phyloP scores from a whole-genome alignment of 2,888 invertebrate species.

The Phyto melanocephala region DNA sequence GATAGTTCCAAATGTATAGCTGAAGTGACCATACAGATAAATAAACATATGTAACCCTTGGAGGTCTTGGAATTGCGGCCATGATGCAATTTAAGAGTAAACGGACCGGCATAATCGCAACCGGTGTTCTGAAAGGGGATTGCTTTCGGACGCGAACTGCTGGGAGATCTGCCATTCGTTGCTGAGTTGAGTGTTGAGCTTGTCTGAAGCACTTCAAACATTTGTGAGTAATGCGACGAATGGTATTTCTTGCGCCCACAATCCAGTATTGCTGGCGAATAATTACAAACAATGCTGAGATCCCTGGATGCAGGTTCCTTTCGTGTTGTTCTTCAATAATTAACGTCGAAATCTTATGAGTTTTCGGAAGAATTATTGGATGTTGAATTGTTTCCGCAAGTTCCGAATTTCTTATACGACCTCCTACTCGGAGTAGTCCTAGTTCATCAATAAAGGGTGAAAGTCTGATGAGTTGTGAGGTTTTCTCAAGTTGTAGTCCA shows the following conservation, averaged over 20 bases:
- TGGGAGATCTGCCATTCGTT: constrained; percentile 45
- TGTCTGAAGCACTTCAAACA: too few species aligned
- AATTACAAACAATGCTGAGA: constrained; percentile 58
- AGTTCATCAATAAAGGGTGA: constrained; percentile 39
- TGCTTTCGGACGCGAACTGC: constrained; percentile 22
- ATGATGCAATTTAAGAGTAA: not conserved
- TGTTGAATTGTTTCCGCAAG: constrained; percentile 27
- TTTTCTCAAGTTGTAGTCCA: not conserved
- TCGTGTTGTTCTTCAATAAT: constrained; percentile 38
- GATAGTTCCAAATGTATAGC: constrained; percentile 39
- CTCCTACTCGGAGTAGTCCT: constrained; percentile 41
- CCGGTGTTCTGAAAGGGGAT: constrained; percentile 42
- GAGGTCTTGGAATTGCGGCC: not conserved
- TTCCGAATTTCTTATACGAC: constrained; percentile 35
- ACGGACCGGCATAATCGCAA: constrained; percentile 47
- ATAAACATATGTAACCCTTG: too few species aligned
- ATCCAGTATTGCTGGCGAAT: constrained; percentile 60
- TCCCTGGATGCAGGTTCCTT: constrained; percentile 38
- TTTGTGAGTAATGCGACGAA: constrained; percentile 38
- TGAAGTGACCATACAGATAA: constrained; percentile 26
- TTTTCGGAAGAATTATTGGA: constrained; percentile 51
- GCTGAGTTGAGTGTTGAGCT: constrained; percentile 16
- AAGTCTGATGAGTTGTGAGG: constrained; percentile 18
- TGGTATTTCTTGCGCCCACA: constrained; percentile 49
- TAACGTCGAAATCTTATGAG: constrained; percentile 21